Conservation (phyloP, 2,113 vertebrate species). For the Catharus bicknelli region DNA sequence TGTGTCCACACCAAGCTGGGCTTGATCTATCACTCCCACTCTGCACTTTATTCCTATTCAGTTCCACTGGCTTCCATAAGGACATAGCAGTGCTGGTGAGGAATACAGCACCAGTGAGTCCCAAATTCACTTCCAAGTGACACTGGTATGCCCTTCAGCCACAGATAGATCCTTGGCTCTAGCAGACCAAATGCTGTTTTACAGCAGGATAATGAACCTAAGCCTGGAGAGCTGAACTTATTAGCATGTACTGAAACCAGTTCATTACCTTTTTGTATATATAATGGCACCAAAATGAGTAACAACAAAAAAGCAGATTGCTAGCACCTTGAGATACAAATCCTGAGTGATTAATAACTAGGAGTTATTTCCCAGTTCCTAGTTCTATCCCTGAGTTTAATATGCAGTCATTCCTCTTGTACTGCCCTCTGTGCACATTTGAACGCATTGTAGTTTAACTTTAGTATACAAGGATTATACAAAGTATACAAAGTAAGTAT, state of each 20-base stretch:
- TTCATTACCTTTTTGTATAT: background rate
- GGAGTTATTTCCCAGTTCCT: background rate
- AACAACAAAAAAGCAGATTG: background rate
- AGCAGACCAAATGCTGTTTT: background rate
- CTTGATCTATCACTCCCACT: background rate
- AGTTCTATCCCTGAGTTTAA: background rate
- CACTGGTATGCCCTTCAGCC: background rate
- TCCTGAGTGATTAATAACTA: background rate
- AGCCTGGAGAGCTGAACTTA: background rate
- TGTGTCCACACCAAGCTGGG: background rate
- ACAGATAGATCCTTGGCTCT: background rate
- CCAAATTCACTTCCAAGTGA: background rate
- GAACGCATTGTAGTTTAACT: background rate
- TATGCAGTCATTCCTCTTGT: background rate
- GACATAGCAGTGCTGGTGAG: background rate
- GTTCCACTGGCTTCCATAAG: background rate
- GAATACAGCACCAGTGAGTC: background rate
- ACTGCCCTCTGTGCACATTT: rapidly evolving
- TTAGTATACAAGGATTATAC: background rate
- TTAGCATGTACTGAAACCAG: background rate
- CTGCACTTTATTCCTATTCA: background rate
- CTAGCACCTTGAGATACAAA: background rate
- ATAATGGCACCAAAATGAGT: background rate
- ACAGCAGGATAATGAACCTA: background rate
- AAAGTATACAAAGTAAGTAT: background rate